A percentile compares a stretch with the other conserved stretches of the same genome.
phyloP scores from a whole-genome alignment of 2,113 vertebrate species.

The Sinocyclocheilus anophthalmus region DNA sequence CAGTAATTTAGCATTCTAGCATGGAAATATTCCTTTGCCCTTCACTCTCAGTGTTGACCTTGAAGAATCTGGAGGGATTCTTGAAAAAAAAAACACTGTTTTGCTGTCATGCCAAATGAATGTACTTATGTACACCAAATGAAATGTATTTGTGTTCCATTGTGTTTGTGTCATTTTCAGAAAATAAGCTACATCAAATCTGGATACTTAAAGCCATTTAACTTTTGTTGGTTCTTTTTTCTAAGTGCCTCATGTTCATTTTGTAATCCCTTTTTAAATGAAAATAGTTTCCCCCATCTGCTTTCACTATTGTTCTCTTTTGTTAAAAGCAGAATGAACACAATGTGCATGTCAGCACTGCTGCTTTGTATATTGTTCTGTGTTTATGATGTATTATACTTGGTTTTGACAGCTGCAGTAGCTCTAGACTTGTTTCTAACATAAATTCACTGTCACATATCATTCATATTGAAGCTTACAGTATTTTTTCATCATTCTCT shows the following conservation, averaged over 20 bases:
- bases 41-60: neutral
- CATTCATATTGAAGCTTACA: constrained; percentile 4
- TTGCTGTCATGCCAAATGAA: constrained; percentile 17
- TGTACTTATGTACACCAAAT: neutral
- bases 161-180: constrained; percentile 16
- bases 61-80: constrained; percentile 10
- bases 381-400: constrained; percentile 33
- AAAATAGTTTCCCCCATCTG: constrained; percentile 26
- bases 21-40: constrained; percentile 20
- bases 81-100: constrained; percentile 19
- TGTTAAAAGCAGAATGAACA: constrained; percentile 7
- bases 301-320: constrained; percentile 18
- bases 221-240: constrained; percentile 28
- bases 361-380: constrained; percentile 23
- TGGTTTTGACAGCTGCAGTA: constrained; percentile 20
- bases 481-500: neutral
- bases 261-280: constrained; percentile 29
- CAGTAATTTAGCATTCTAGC: neutral
- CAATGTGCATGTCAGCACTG: constrained; percentile 8
- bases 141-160: constrained; percentile 24
- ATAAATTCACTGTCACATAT: neutral
- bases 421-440: constrained; percentile 6
- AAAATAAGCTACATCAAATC: constrained; percentile 3
- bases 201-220: constrained; percentile 7
- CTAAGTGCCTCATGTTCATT: constrained; percentile 6